Percentiles rank a stretch among this genome's conserved stretches.
phyloP scores from a whole-genome alignment of 2,888 invertebrate species.

The Pogonocherus hispidulus region DNA sequence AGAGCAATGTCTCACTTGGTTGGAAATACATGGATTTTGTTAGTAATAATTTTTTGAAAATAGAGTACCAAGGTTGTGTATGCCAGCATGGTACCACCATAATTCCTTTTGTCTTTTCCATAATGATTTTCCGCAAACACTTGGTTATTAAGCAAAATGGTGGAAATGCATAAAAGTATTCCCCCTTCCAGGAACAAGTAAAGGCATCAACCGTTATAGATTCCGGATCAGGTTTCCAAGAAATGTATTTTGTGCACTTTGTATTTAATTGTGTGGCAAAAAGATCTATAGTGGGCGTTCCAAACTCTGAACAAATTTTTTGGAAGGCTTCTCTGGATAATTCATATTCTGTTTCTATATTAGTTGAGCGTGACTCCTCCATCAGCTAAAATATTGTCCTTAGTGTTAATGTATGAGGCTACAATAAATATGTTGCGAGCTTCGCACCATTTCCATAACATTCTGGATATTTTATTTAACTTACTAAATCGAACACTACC shows the following conservation, averaged over 20 bases:
- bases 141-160: no score
- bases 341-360: constrained; percentile 27
- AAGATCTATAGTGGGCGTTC: constrained; percentile 50
- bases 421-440: constrained; percentile 24
- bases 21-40: neutral
- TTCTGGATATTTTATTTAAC: constrained; percentile 42
- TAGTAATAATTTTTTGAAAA: neutral
- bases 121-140: no score
- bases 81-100: constrained; percentile 36
- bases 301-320: constrained; percentile 40
- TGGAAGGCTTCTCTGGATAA: constrained; percentile 28
- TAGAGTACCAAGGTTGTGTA: neutral
- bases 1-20: neutral
- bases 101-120: constrained; percentile 39
- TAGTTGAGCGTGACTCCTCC: constrained; percentile 14
- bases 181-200: no score
- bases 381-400: constrained; percentile 33
- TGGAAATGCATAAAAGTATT: no score
- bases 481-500: constrained; percentile 41
- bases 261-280: constrained; percentile 53
- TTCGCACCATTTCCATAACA: constrained; percentile 46
- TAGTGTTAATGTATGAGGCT: constrained; percentile 31
- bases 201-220: no score
- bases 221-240: no score
- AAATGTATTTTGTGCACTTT: no score